Percentiles rank a stretch among this genome's conserved stretches.
Evolutionary conservation across 2,797 vertebrate genomes (phyloP).

Genomic region (Manis crassicaudata): DNA sequence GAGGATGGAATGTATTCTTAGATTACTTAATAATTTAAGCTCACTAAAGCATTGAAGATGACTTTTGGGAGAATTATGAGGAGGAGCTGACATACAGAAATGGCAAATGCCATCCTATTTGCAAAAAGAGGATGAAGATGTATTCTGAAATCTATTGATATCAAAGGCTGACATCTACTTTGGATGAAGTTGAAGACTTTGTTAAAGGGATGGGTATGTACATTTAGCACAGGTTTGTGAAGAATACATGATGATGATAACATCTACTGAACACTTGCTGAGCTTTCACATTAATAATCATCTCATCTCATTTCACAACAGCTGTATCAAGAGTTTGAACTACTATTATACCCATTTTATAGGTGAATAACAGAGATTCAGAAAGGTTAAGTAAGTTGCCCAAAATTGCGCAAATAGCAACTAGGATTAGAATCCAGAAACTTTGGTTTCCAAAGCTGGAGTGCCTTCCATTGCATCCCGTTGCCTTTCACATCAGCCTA

Average conservation of each 20-base stretch:
- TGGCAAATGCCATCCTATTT: background rate
- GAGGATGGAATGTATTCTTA: background rate
- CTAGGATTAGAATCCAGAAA: background rate
- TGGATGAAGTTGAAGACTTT: background rate
- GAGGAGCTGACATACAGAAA: background rate
- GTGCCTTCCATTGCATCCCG: background rate
- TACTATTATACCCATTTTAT: background rate
- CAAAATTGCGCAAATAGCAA: background rate
- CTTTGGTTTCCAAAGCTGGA: background rate
- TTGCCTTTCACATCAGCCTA: background rate
- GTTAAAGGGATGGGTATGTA: background rate
- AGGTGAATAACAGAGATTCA: conserved; percentile 13
- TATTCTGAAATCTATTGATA: background rate
- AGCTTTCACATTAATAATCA: background rate
- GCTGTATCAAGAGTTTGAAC: background rate
- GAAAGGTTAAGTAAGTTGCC: background rate
- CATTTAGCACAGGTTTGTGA: background rate
- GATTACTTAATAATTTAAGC: background rate
- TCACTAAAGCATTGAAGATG: background rate
- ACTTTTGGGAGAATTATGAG: background rate
- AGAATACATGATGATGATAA: background rate
- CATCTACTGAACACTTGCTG: background rate
- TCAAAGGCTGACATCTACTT: background rate
- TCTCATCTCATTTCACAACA: background rate
- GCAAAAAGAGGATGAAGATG: background rate